Evolutionary conservation across 2,113 vertebrate species (phyloP).

Genomic region (Oophaga pumilio): DNA sequence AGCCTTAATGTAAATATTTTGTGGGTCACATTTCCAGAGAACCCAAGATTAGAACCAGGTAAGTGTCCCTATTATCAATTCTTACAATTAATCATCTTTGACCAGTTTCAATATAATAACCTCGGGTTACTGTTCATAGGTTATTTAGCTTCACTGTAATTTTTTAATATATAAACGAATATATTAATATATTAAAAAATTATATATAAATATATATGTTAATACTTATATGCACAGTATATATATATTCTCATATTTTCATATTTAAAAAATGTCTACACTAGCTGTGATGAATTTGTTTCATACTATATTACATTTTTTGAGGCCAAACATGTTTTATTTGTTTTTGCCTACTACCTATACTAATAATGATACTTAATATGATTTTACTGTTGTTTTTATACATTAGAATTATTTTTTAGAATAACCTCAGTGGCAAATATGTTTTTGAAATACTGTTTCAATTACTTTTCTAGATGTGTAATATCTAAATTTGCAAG

Average conservation of each 20-base stretch:
- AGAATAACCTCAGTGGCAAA: too few relatives aligned
- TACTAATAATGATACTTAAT: background rate
- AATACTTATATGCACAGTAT: background rate
- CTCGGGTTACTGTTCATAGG: background rate
- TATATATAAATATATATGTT: background rate
- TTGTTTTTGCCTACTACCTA: background rate
- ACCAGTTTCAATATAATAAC: background rate
- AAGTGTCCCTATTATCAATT: background rate
- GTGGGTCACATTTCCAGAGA: slow-evolving; percentile 4
- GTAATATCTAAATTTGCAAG: background rate
- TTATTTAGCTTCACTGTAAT: background rate
- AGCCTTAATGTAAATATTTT: slow-evolving; percentile 15
- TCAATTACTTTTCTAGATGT: background rate
- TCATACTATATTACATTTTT: too few relatives aligned
- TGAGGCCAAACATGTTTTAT: too few relatives aligned
- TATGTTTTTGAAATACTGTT: background rate
- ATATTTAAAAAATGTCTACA: too few relatives aligned
- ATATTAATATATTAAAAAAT: too few relatives aligned
- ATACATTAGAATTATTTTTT: too few relatives aligned
- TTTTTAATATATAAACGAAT: background rate
- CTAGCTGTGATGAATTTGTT: too few relatives aligned
- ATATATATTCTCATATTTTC: too few relatives aligned
- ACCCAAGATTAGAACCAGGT: slow-evolving; percentile 15
- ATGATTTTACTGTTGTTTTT: background rate
- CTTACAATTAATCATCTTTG: background rate